Conservation (phyloP, 2,797 vertebrate genomes). For the Alcedo atthis region DNA sequence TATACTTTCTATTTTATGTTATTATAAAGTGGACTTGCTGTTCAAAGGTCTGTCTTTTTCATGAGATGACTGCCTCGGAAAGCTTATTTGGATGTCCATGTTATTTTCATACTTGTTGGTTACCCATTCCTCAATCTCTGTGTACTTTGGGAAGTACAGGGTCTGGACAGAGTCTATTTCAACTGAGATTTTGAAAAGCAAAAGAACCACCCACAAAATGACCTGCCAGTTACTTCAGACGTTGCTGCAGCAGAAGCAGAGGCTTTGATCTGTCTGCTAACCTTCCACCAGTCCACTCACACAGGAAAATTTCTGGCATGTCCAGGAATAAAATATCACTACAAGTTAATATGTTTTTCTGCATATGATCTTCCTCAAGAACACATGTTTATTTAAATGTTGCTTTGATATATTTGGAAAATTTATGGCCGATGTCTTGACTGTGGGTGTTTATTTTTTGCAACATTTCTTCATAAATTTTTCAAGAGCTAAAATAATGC, state of each 20-base stretch:
- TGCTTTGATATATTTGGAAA: neutral
- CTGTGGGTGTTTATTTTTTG: neutral
- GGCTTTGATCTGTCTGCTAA: neutral
- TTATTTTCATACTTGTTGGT: slow-evolving; percentile 25
- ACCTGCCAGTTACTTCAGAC: neutral
- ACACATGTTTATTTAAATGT: neutral
- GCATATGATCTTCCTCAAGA: neutral
- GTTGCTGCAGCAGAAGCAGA: neutral
- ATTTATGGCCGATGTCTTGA: neutral
- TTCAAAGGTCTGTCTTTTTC: neutral
- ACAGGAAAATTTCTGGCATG: neutral
- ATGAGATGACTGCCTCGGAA: neutral
- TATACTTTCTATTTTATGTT: neutral
- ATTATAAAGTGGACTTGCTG: neutral
- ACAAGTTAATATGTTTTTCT: neutral
- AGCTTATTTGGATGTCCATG: neutral
- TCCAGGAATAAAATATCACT: neutral
- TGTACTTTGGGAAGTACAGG: slow-evolving; percentile 5
- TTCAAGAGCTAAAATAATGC: neutral
- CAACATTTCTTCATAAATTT: neutral
- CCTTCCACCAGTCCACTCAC: neutral
- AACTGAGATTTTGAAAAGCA: neutral
- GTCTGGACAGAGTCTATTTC: neutral
- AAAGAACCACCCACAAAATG: neutral
- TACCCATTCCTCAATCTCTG: neutral